phyloP scores from a whole-genome alignment of 1,140 invertebrate genomes.

The Paraescarpia echinospica region DNA sequence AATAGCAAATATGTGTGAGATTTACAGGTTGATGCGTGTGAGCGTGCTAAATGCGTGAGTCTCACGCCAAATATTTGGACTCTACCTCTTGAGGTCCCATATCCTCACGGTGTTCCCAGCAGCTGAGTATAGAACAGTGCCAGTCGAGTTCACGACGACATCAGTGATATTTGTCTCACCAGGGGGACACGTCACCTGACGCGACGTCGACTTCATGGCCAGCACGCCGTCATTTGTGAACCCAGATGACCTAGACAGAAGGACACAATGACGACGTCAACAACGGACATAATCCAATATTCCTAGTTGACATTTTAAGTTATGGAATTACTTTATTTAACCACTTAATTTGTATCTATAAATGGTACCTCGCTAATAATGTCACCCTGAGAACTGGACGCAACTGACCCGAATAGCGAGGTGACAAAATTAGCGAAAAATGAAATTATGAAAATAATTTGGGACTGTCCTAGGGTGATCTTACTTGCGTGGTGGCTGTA shows the following conservation, averaged over 20 bases:
- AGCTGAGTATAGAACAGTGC: constrained; percentile 72
- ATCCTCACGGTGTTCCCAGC: constrained; percentile 77
- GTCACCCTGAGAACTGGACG: too few species aligned
- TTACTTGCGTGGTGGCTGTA: too few species aligned
- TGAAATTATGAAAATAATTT: too few species aligned
- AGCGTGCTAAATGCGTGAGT: too few species aligned
- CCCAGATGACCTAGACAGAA: constrained; percentile 66
- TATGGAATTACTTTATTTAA: not conserved
- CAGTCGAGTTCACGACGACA: constrained; percentile 65
- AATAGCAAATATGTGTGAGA: too few species aligned
- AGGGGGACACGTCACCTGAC: constrained; percentile 57
- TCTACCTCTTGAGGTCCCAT: constrained; percentile 70
- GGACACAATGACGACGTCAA: constrained; percentile 2
- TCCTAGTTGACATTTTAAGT: not conserved
- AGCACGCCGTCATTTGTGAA: constrained; percentile 62
- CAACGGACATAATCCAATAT: not conserved
- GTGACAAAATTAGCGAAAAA: too few species aligned
- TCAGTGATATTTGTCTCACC: constrained; percentile 72
- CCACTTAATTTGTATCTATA: not conserved
- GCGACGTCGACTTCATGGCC: constrained; percentile 52
- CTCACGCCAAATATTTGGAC: too few species aligned
- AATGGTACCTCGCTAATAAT: too few species aligned
- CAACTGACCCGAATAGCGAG: too few species aligned
- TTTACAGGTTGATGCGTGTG: too few species aligned
- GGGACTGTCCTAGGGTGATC: too few species aligned